A percentile compares a stretch with the other conserved stretches of the same genome.
Conservation (phyloP, 2,113 vertebrate species). For the Megaleporinus macrocephalus region DNA sequence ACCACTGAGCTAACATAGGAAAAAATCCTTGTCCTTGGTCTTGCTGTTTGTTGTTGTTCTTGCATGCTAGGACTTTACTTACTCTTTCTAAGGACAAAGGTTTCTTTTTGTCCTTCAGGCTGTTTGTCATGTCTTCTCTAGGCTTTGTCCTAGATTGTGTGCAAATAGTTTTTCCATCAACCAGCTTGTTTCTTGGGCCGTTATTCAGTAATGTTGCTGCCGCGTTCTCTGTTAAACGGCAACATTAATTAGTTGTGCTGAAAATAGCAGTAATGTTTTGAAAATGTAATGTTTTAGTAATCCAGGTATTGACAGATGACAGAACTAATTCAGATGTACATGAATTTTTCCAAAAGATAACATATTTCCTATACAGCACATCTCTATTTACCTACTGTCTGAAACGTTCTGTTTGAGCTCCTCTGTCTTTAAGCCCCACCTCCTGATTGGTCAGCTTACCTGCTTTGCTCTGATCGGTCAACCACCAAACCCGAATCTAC, state of each 20-base stretch:
- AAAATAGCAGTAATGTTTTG: neutral
- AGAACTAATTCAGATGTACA: too few species aligned
- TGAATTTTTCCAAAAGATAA: too few species aligned
- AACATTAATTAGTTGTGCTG: neutral
- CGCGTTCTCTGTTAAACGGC: neutral
- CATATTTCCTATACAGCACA: too few species aligned
- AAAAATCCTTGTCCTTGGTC: neutral
- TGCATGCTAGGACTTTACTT: neutral
- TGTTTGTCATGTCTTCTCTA: neutral
- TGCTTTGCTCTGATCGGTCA: too few species aligned
- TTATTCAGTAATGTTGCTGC: neutral
- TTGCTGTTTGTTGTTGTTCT: too few species aligned
- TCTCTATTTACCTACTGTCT: too few species aligned
- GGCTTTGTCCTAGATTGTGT: neutral
- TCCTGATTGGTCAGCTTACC: too few species aligned
- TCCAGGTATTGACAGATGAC: neutral
- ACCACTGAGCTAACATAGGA: neutral
- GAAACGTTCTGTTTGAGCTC: too few species aligned
- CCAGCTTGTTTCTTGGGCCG: neutral
- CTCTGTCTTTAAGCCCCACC: too few species aligned
- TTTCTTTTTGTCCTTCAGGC: constrained; percentile 11
- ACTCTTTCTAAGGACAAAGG: neutral
- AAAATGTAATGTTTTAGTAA: neutral
- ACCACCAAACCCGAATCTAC: too few species aligned
- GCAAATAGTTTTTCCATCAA: neutral